Conservation (phyloP, 2,797 vertebrate genomes). For the Myotis vivesi region DNA sequence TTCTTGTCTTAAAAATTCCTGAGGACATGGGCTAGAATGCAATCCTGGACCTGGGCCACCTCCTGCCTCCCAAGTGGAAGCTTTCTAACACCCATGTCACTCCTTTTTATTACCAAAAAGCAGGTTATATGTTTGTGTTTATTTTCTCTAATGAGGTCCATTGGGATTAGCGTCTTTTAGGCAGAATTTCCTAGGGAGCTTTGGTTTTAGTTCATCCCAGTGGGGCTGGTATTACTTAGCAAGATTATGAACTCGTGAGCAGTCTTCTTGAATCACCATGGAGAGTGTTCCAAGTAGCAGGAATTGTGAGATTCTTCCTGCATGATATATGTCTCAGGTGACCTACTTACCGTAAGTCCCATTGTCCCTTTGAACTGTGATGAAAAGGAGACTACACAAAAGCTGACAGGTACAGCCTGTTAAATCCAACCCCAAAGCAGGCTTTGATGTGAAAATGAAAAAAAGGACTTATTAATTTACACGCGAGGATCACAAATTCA, state of each 20-base stretch:
- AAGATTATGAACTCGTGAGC: neutral
- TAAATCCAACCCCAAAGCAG: slow-evolving; percentile 72
- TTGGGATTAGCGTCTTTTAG: neutral
- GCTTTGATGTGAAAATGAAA: slow-evolving; percentile 66
- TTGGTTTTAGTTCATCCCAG: neutral
- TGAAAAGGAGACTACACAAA: slow-evolving; percentile 56
- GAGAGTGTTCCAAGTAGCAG: neutral
- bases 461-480: slow-evolving; percentile 48
- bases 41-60: neutral
- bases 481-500: slow-evolving; percentile 61
- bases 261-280: neutral
- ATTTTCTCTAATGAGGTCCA: neutral
- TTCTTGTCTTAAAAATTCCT: neutral
- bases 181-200: neutral
- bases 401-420: slow-evolving; percentile 50
- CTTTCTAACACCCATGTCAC: neutral
- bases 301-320: slow-evolving; percentile 28
- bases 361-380: slow-evolving; percentile 60
- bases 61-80: neutral
- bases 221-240: neutral
- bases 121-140: neutral
- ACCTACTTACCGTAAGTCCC: slow-evolving; percentile 52
- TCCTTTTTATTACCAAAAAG: slow-evolving; percentile 11
- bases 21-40: neutral
- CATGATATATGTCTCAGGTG: slow-evolving; percentile 9